A percentile compares a stretch with the other conserved stretches of the same genome.
Evolutionary conservation across 2,888 invertebrate species (phyloP).

Genomic region (Hoplodrina blanda): DNA sequence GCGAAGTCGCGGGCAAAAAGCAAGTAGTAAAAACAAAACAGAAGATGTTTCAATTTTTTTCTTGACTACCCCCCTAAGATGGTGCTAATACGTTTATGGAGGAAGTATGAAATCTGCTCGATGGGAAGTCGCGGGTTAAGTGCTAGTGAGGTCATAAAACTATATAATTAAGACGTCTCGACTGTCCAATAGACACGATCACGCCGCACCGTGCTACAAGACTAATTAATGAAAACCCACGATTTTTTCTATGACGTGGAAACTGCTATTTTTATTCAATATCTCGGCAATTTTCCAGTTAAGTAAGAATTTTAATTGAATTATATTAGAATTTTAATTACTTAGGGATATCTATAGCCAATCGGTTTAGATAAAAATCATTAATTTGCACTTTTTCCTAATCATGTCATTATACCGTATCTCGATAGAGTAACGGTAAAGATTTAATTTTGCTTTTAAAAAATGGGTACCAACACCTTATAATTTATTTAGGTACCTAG

Average conservation of each 20-base stretch:
- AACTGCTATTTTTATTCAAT: slow-evolving; percentile 9
- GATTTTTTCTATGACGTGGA: slow-evolving; percentile 19
- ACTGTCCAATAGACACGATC: neutral
- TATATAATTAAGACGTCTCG: slow-evolving; percentile 20
- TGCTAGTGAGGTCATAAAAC: slow-evolving; percentile 23
- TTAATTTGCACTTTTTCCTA: slow-evolving; percentile 25
- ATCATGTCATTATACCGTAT: slow-evolving; percentile 13
- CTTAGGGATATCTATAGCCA: slow-evolving; percentile 28
- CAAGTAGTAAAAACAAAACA: no score
- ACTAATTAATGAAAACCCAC: slow-evolving; percentile 2
- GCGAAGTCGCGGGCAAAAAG: no score
- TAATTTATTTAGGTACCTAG: no score
- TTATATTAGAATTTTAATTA: slow-evolving; percentile 12
- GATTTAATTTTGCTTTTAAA: no score
- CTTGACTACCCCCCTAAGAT: no score
- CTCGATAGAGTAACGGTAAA: neutral
- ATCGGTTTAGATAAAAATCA: slow-evolving; percentile 33
- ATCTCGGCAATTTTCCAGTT: neutral
- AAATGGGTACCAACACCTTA: no score
- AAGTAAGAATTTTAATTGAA: slow-evolving; percentile 24
- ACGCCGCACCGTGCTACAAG: slow-evolving; percentile 12
- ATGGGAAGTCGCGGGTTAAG: no score
- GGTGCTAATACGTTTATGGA: no score
- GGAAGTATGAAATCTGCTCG: no score
- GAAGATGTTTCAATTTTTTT: no score